phyloP scores from a whole-genome alignment of 2,888 invertebrate genomes.

The Oxytorus armatus region DNA sequence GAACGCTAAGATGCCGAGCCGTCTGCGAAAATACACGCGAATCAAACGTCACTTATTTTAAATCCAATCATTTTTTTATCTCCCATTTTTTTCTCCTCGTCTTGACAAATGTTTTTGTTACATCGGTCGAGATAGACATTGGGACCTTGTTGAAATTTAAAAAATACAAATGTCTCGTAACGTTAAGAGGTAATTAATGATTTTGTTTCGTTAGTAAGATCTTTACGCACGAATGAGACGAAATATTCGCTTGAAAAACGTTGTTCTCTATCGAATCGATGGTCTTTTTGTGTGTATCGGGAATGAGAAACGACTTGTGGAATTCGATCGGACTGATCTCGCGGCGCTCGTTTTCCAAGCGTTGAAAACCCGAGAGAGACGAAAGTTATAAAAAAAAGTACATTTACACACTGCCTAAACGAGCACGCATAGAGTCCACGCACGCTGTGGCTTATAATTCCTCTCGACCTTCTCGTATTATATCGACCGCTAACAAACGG shows the following conservation, averaged over 20 bases:
- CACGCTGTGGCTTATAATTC: constrained; percentile 29
- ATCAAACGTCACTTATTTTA: constrained; percentile 47
- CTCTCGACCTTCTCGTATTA: neutral
- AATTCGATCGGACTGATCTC: constrained; percentile 52
- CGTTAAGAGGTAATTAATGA: neutral
- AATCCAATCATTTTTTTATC: neutral
- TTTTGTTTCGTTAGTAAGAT: neutral
- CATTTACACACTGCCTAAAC: neutral
- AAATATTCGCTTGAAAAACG: neutral
- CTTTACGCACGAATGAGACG: neutral
- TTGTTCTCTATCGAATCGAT: neutral
- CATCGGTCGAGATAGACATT: neutral
- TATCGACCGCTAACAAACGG: neutral
- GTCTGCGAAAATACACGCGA: constrained; percentile 61
- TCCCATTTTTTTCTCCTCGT: neutral
- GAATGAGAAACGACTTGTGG: constrained; percentile 48
- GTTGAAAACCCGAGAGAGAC: constrained; percentile 34
- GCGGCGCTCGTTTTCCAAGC: constrained; percentile 19
- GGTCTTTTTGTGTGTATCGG: neutral
- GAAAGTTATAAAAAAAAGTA: neutral
- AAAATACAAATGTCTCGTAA: neutral
- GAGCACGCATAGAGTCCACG: constrained; percentile 40
- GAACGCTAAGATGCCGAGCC: constrained; percentile 56
- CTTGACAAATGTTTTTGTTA: neutral
- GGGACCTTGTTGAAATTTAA: neutral